Conservation (phyloP, 2,888 invertebrate species). For the Coleophora flavipennella region DNA sequence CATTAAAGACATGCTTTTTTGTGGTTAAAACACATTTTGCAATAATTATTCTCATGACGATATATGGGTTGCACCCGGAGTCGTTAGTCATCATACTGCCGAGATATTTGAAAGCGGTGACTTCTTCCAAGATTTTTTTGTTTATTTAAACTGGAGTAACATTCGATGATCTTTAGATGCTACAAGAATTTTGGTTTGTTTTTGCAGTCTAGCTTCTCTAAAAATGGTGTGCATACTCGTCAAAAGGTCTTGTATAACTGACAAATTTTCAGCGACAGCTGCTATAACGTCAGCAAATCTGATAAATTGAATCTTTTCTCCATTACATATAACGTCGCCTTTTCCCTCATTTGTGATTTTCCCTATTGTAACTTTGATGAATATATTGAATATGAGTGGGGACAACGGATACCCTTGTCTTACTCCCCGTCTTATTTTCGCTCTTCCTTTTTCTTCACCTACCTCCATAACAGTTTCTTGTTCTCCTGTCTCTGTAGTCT, state of each 20-base stretch:
- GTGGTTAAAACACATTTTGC: too few species aligned
- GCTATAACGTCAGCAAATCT: background rate
- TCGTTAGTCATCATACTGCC: too few species aligned
- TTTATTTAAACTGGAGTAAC: background rate
- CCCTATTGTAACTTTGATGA: background rate
- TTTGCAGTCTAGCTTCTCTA: background rate
- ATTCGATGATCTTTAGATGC: background rate
- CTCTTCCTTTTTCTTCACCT: background rate
- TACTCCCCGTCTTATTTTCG: background rate
- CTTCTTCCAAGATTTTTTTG: background rate
- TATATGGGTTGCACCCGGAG: too few species aligned
- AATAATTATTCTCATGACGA: too few species aligned
- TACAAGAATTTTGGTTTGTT: background rate
- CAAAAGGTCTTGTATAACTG: background rate
- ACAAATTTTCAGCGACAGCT: background rate
- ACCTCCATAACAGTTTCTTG: slow-evolving; percentile 1
- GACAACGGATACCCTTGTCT: background rate
- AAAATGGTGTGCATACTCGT: background rate
- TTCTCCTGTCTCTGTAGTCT: slow-evolving; percentile 1
- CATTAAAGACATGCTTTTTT: too few species aligned
- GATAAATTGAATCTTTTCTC: background rate
- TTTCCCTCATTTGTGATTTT: background rate
- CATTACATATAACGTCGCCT: background rate
- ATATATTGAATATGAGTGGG: background rate
- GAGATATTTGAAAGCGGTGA: too few species aligned